Conservation (phyloP, 2,888 invertebrate genomes). For the Omphaloscelis lunosa region DNA sequence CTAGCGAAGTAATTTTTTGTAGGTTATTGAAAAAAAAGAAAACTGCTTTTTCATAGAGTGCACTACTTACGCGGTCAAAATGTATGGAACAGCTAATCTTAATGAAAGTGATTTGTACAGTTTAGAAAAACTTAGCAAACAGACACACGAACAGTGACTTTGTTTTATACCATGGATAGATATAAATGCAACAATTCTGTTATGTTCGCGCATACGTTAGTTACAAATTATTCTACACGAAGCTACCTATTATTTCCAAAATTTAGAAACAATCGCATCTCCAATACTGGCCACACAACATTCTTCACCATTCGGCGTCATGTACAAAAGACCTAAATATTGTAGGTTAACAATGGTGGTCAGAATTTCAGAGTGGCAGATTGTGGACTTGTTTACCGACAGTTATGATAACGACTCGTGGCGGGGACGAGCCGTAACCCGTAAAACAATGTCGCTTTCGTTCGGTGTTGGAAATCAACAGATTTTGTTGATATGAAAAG, state of each 20-base stretch:
- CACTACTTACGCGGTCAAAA: too few relatives aligned
- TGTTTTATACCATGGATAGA: too few relatives aligned
- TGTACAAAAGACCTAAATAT: conserved; percentile 11
- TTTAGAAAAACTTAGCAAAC: too few relatives aligned
- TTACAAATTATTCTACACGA: neutral
- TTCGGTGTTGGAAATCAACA: neutral
- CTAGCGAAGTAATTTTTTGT: too few relatives aligned
- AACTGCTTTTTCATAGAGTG: too few relatives aligned
- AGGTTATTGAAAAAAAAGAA: too few relatives aligned
- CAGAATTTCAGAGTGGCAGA: too few relatives aligned
- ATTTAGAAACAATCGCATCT: neutral
- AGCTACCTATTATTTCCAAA: neutral
- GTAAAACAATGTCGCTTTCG: conserved; percentile 22
- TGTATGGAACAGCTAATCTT: too few relatives aligned
- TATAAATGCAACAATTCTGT: too few relatives aligned
- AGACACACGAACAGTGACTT: too few relatives aligned
- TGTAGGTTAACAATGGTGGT: conserved; percentile 33
- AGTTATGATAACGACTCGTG: conserved; percentile 30
- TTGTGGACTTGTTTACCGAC: conserved; percentile 21
- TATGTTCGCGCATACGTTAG: neutral
- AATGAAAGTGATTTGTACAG: too few relatives aligned
- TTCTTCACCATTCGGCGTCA: neutral
- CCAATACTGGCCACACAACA: conserved; percentile 2
- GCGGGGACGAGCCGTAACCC: conserved; percentile 13
- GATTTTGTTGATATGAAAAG: neutral